Evolutionary conservation across 2,113 vertebrate species (phyloP).

Genomic region (Parus major): DNA sequence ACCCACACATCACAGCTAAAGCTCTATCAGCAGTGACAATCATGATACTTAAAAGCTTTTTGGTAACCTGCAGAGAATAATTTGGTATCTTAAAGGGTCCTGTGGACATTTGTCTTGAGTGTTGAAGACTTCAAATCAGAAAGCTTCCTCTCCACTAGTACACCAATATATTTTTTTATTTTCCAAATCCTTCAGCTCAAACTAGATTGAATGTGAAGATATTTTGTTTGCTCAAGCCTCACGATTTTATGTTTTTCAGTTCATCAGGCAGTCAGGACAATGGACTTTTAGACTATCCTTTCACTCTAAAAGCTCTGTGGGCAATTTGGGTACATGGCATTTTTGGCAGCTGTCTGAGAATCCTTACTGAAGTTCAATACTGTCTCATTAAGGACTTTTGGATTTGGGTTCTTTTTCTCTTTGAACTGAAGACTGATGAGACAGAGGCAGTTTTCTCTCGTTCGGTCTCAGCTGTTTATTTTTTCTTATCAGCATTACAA

Average conservation of each 20-base stretch:
- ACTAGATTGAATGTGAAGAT: neutral
- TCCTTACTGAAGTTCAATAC: neutral
- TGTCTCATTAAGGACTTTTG: too few relatives aligned
- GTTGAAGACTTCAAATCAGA: neutral
- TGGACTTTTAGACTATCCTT: neutral
- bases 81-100: neutral
- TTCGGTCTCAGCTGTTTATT: too few relatives aligned
- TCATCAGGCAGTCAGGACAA: neutral
- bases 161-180: neutral
- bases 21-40: neutral
- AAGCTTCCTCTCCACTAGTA: neutral
- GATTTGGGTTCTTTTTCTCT: too few relatives aligned
- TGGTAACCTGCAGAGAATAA: neutral
- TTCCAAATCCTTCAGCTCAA: neutral
- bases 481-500: too few relatives aligned
- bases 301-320: neutral
- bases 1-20: neutral
- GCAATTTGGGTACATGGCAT: neutral
- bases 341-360: neutral
- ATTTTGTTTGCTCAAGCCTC: neutral
- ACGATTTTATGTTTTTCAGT: neutral
- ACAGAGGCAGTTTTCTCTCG: too few relatives aligned
- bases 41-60: neutral
- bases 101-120: neutral
- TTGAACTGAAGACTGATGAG: too few relatives aligned